Conservation (phyloP, 2,888 invertebrate genomes). For the Eristalinus aeneus region DNA sequence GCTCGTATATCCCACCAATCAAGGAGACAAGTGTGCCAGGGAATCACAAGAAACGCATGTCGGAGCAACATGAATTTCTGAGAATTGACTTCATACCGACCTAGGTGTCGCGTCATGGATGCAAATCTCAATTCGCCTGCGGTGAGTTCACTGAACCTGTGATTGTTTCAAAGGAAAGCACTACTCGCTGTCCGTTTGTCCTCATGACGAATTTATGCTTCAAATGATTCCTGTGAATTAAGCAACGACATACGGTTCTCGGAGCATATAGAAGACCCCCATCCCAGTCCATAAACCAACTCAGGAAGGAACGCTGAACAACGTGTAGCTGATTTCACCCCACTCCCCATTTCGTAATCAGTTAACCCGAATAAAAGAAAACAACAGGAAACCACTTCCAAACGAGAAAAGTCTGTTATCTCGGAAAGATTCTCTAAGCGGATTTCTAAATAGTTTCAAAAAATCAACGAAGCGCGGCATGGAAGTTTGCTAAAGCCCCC, state of each 20-base stretch:
- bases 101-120: background rate
- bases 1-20: constrained; percentile 11
- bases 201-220: too few relatives aligned
- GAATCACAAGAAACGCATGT: background rate
- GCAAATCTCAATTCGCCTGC: background rate
- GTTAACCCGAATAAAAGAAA: background rate
- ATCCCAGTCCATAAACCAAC: too few relatives aligned
- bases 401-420: constrained; percentile 30
- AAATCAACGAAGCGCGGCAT: constrained; percentile 40
- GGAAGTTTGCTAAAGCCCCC: constrained; percentile 41
- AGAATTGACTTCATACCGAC: background rate
- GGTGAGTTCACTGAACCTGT: background rate
- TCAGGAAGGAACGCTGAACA: too few relatives aligned
- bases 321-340: background rate
- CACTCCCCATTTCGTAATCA: background rate
- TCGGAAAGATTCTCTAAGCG: constrained; percentile 13
- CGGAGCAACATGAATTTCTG: background rate
- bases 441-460: constrained; percentile 39
- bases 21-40: background rate
- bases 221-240: background rate
- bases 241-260: background rate
- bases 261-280: too few relatives aligned
- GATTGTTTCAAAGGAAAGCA: background rate
- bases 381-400: background rate
- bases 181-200: too few relatives aligned